phyloP scores from a whole-genome alignment of 2,113 vertebrate genomes.

The Propithecus coquereli region DNA sequence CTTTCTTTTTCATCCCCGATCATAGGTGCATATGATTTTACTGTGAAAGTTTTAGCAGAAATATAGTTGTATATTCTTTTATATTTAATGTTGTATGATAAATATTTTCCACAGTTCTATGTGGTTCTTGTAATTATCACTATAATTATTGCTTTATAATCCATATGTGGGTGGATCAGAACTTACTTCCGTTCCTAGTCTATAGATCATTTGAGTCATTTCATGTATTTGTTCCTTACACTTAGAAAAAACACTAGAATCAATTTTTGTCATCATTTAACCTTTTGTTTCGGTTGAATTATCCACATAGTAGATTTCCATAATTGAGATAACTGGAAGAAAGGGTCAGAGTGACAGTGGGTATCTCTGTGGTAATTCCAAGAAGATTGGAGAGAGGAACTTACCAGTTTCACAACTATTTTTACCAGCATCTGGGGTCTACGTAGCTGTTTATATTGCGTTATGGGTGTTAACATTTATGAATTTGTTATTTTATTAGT shows the following conservation, averaged over 20 bases:
- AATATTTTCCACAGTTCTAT: background rate
- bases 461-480: background rate
- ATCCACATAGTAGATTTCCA: background rate
- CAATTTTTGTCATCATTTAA: background rate
- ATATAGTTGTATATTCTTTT: background rate
- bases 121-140: background rate
- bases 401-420: background rate
- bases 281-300: background rate
- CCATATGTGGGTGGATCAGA: background rate
- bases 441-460: background rate
- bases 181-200: background rate
- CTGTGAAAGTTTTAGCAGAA: background rate
- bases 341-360: background rate
- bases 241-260: background rate
- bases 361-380: background rate
- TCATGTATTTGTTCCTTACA: background rate
- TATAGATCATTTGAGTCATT: background rate
- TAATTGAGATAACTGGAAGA: background rate
- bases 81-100: background rate
- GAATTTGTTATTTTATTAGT: background rate
- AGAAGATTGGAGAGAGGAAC: background rate
- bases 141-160: background rate
- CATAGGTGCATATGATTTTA: background rate
- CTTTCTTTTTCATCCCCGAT: background rate
- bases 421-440: background rate